Base-by-base conservation (phyloP, 92 coral and sea anemone species). In the Epizoanthus fatuus region DNA sequence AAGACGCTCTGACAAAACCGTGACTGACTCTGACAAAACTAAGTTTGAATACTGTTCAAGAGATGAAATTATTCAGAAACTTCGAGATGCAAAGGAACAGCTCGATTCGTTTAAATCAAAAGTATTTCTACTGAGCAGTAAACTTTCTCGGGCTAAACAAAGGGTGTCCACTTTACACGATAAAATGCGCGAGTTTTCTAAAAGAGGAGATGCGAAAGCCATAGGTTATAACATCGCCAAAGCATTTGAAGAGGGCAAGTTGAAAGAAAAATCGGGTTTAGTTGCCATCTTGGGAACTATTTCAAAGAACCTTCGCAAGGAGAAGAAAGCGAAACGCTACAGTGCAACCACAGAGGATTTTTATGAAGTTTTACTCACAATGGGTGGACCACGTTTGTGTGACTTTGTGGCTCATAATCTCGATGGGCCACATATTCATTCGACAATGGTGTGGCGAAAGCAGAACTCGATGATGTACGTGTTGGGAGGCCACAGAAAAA, bases 351-450 rank as follows among this genome's bases (percentile, higher is more conserved):
- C 87, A 58, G 73, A 90, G 85, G 90, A 85, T n/a, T 90, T 90
- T 75, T 85, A 86, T 53, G 87, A 90, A 7, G 93, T 90, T 29
- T 80, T 90, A 64, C 53, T 90, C 42, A 90, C 87, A 42, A 85
- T 90, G 72, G 93, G 87, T 3, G 90, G 93, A 42, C 90, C 90
- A 11, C 87, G 80, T 14, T 22, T 90, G 74, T 85, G 93, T 19
- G 93, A 85, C 58, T 90, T 90, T 13, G 90, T 89, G 3, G 60
- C 90, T 13, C 84, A 64, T 17, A 90, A 90, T 47, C 79, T 86
- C 0, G 83, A 85, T 65, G 90, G 93, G 15, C 93, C 90, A 11
- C 87, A 90, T 51, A 72, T 86, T 0, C 87, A 86, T 62, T 79
- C 93, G 11, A 76, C 93, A 47, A 7, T 47, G 52, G 7, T 5